A percentile compares a stretch with the other conserved stretches of the same genome.
These are phyloP conservation scores for Andrena hattorfiana DNA, from an alignment of 2,888 invertebrate genomes.

Conservation along the genomic window DNA sequence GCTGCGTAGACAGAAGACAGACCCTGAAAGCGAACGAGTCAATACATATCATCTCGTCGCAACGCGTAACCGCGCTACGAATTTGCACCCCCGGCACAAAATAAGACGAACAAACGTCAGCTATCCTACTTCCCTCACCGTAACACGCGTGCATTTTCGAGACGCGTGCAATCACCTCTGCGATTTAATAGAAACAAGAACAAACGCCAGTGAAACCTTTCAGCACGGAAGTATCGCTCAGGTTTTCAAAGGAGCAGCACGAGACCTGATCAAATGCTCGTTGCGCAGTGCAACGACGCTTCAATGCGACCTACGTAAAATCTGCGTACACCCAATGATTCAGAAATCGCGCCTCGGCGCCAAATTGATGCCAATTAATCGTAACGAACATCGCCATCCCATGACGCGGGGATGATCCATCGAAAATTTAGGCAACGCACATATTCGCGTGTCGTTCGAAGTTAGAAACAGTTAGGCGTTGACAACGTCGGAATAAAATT, in stretches of 20 bases:
- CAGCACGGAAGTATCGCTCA: conserved; percentile 34
- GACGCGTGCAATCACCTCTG: conserved; percentile 25
- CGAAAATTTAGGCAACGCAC: too few relatives aligned
- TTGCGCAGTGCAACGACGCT: conserved; percentile 29
- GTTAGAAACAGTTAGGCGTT: neutral
- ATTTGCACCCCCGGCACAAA: neutral
- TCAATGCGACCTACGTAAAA: conserved; percentile 45
- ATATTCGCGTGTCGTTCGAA: neutral
- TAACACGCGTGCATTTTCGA: neutral
- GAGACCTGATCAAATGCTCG: conserved; percentile 31
- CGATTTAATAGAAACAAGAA: conserved; percentile 56
- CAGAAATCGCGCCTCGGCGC: conserved; percentile 13
- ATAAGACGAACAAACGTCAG: conserved; percentile 8
- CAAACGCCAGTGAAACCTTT: conserved; percentile 35
- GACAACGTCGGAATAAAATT: conserved; percentile 64
- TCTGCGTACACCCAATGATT: conserved; percentile 32
- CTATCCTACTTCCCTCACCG: neutral
- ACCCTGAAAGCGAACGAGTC: neutral
- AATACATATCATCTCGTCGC: too few relatives aligned
- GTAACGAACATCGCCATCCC: conserved; percentile 10
- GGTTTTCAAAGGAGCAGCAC: conserved; percentile 40
- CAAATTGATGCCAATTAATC: conserved; percentile 30
- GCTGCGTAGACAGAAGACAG: neutral
- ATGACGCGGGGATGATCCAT: too few relatives aligned
- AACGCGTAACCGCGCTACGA: neutral